Percentiles rank a stretch among this genome's conserved stretches.
These are phyloP conservation scores for Acholoe squamosa DNA, from an alignment of 2,888 invertebrate genomes.

Conservation along the genomic window DNA sequence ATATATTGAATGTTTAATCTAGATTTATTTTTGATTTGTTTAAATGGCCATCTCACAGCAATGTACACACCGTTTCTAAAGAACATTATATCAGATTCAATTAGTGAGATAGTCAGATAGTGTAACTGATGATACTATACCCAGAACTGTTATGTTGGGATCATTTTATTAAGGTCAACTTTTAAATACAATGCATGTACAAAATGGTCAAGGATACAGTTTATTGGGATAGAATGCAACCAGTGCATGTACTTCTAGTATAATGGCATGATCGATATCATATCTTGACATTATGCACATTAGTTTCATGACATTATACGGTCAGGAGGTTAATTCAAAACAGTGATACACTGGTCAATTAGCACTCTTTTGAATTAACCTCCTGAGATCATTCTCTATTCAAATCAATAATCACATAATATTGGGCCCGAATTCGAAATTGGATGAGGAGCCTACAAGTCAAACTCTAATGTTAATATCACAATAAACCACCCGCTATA, in stretches of 20 bases:
- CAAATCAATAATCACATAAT: too few species aligned
- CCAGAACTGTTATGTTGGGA: too few species aligned
- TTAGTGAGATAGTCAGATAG: too few species aligned
- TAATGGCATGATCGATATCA: neutral
- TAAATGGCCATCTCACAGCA: too few species aligned
- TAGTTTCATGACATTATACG: neutral
- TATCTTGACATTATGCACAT: neutral
- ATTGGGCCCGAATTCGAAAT: too few species aligned
- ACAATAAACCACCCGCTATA: neutral
- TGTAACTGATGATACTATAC: too few species aligned
- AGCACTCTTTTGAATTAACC: too few species aligned
- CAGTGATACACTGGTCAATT: neutral
- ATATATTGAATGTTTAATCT: too few species aligned
- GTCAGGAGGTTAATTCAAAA: neutral
- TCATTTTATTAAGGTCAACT: neutral
- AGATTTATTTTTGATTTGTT: too few species aligned
- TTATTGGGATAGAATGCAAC: neutral
- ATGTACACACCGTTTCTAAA: too few species aligned
- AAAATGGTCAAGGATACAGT: neutral
- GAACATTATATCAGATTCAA: too few species aligned
- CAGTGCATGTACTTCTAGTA: neutral
- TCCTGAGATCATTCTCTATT: too few species aligned
- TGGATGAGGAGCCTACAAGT: neutral
- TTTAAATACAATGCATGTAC: neutral
- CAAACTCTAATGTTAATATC: neutral